Conservation (phyloP, 2,113 vertebrate species). For the Poeciliopsis retropinna region DNA sequence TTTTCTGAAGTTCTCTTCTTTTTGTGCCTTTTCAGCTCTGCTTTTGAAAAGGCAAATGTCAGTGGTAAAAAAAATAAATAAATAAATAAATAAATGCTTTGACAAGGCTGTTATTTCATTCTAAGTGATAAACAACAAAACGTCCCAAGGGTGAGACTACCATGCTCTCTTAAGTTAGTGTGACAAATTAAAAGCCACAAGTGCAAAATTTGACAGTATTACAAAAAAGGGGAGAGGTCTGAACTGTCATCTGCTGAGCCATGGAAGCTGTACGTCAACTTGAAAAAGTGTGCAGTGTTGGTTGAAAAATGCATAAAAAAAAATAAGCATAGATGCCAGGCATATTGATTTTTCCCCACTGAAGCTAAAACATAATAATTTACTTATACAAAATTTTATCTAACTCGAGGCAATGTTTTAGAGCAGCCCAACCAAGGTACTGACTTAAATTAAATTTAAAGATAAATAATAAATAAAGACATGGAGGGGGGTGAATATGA, state of each 20-base stretch:
- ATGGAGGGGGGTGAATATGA: not conserved
- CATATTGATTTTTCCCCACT: conserved; percentile 40
- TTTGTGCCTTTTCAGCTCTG: conserved; percentile 19
- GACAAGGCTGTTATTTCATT: conserved; percentile 60
- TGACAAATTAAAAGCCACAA: conserved; percentile 63
- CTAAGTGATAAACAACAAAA: conserved; percentile 57
- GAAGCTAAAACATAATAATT: conserved; percentile 26
- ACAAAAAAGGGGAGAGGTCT: conserved; percentile 30
- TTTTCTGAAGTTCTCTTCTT: not conserved
- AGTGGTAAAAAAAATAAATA: conserved; percentile 34
- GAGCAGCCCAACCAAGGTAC: not conserved
- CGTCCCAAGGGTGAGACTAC: conserved; percentile 53
- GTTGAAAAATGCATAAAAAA: conserved; percentile 16
- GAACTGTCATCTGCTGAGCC: conserved; percentile 31
- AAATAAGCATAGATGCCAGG: conserved; percentile 22
- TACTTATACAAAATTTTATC: not conserved
- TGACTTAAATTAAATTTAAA: too few species aligned
- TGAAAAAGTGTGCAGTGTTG: not conserved
- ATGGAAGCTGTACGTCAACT: conserved; percentile 19
- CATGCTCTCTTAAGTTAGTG: conserved; percentile 59
- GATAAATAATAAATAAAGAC: too few species aligned
- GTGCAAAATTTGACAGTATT: conserved; percentile 42
- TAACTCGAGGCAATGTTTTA: not conserved
- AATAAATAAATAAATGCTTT: conserved; percentile 32
- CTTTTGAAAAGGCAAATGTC: conserved; percentile 44